Base-by-base conservation (phyloP, 2,888 invertebrate genomes). In the Acanthosoma haemorrhoidale region DNA sequence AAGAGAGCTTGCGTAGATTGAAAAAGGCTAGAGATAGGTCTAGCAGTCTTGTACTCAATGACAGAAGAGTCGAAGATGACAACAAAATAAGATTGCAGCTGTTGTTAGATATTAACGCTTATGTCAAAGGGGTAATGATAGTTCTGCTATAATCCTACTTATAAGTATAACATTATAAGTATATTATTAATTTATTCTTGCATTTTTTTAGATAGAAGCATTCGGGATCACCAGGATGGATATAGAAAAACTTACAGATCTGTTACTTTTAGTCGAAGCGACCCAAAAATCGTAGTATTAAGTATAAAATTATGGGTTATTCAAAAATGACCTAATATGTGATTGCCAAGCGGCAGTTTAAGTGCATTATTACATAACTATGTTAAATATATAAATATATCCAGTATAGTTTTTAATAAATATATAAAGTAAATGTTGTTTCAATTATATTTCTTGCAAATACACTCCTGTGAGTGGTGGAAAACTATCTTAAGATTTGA, bases 41-140 rank as follows among this genome's bases (percentile, higher is more conserved):
- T 9, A 77, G 77, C 11, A 79, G 78, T 68, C 75, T 77, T 67
- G 81, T 80, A 72, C 78, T 80, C 67, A 81, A 79, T 70, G 87
- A 85, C 73, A 82, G 79, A 73, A 83, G 83, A 58, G 86, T 86
- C n/a, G 88, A 87, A 29, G 97, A 97, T 78, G 96, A 96, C 78
- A 94, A 94, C 78, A 98, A 97, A 82, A 97, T 97, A 78, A 85
- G 96, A 57, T 84, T 91, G 70, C 97, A 97, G 79, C 84, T 97
- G 34, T 87, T 89, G 75, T 86, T 94, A 18, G 97, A 97, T 81
- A 91, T 95, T 1, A 83, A 85, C 51, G 84, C 86, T 74, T 96
- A 91, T 80, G 85, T 86, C 15, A 82, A 84, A 74, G 85, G 83
- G 80, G 86, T 86, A 77, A 76, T 74, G 11, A 29, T 41, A 9